Base-by-base conservation (phyloP, 2,113 vertebrate genomes). In the Rhipidura dahli region DNA sequence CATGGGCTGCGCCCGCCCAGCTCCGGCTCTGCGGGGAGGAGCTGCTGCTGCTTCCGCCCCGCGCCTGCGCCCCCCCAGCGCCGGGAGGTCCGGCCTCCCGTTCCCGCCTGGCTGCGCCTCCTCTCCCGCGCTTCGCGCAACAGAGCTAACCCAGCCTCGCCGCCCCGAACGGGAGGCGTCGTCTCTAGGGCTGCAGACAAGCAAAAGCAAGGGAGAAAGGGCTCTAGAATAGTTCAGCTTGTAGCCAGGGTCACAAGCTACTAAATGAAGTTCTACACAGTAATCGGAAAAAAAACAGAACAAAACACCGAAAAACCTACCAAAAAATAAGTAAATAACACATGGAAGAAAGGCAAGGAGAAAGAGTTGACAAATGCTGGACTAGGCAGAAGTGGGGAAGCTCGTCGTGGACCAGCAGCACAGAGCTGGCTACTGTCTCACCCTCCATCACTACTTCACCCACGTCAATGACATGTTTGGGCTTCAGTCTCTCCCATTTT, bases 91-190 rank as follows among this genome's bases (percentile, higher is more conserved):
- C 6, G 3, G 8, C 11, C 5, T 12, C 10, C 8, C 2, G 0
- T 4, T 19, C 1, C 2, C 3, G 1, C 1, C 0, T 3, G 13
- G 4, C 2, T 17, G 30, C 5, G 15, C 4, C 0, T 17, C 4
- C 5, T 2, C 1, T 1, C 1, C 1, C 2, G 11, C 2, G 2
- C 20, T 13, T 26, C 0, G 0, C 0, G 4, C 2, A 4, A 1
- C 1, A 4, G 12, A 12, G 12, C 6, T 5, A 4, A 1, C 1
- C 4, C 6, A 2, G 33, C 5, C 12, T 2, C 3, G 7, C 53
- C 2, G 44, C 4, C 2, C 2, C 2, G 8, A 27, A 14, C 1
- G 7, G 40, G 7, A 47, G 10, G 7, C 5, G 4, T 35, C 8
- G 5, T 13, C 11, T 9, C 2, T 35, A 6, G 6, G 47, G 7